Conservation (phyloP, 37 sponge, comb jelly and placozoan species). For the Diacarnus erythraeanus region DNA sequence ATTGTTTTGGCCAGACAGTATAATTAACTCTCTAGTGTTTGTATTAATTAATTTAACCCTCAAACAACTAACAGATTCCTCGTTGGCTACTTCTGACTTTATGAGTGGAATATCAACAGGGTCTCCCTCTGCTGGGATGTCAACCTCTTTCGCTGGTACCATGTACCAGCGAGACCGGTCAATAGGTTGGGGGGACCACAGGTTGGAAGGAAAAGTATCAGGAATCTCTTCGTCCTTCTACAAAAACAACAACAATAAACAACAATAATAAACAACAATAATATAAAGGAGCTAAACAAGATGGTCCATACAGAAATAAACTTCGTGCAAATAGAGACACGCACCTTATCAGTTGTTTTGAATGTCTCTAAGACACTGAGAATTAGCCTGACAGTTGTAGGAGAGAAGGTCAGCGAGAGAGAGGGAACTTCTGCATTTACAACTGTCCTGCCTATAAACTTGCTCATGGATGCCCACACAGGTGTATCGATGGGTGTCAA, state of each 20-base stretch:
- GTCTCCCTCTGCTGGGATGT: not conserved
- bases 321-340: not conserved
- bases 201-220: slow-evolving; percentile 23
- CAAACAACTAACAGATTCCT: not conserved
- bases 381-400: slow-evolving; percentile 63
- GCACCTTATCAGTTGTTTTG: not conserved
- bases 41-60: too few relatives aligned
- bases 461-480: not conserved
- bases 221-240: slow-evolving; percentile 12
- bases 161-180: slow-evolving; percentile 25
- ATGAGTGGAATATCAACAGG: slow-evolving; percentile 7
- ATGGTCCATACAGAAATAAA: too few relatives aligned
- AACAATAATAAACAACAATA: too few relatives aligned
- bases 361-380: slow-evolving; percentile 44
- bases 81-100: not conserved
- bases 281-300: too few relatives aligned
- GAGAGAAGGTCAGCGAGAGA: slow-evolving; percentile 39
- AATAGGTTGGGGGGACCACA: slow-evolving; percentile 19
- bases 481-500: not conserved
- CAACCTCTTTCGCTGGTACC: not conserved
- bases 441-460: not conserved
- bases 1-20: not conserved
- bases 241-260: too few relatives aligned
- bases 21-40: not conserved
- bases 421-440: slow-evolving; percentile 26